Base-by-base conservation (phyloP, 2,888 invertebrate genomes). In the Lacanobia wlatinum region DNA sequence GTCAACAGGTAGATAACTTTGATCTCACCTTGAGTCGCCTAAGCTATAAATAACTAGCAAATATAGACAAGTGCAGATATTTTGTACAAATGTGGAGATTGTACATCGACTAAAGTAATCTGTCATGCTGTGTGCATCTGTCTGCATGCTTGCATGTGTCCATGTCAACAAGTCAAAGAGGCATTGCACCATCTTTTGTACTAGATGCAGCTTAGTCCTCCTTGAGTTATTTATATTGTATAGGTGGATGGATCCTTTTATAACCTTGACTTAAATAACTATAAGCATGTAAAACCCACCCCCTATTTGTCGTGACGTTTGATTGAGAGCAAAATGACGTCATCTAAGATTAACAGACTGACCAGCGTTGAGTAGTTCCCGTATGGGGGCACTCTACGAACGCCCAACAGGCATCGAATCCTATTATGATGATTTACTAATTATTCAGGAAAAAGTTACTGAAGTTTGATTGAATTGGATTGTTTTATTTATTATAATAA, bases 321-420 rank as follows among this genome's bases (percentile, higher is more conserved):
- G 0, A 46, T 61, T 48, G 14, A 65, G 70, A 65, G 61, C n/a
- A 28, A 65, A 60, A 61, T 70, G 18, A 69, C 46, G 60, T 64
- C 70, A 56, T 76, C 8, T n/a, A 61, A 69, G 28, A 64, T 40
- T n/a, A 55, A 48, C n/a, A 3, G n/a, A 59, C 16, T 21, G 38
- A 5, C 14, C 14, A 48, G 8, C 2, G 5, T 18, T 34, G n/a
- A 56, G 34, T 18, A 34, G 16, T 18, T 14, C 9, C 8, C 8
- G n/a, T 50, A 34, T 16, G 28, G 28, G 28, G 28, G 28, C 28
- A 5, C 34, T n/a, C n/a, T 34, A 56, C 10, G n/a, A 28, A 28
- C 28, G 28, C 28, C 28, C 3, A 56, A 56, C 38, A n/a, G 58
- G 16, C 40, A 60, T 16, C 23, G 16, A 28, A 18, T 3, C 16